Base-by-base conservation (phyloP, 2,113 vertebrate species). In the Prietella phreatophila region DNA sequence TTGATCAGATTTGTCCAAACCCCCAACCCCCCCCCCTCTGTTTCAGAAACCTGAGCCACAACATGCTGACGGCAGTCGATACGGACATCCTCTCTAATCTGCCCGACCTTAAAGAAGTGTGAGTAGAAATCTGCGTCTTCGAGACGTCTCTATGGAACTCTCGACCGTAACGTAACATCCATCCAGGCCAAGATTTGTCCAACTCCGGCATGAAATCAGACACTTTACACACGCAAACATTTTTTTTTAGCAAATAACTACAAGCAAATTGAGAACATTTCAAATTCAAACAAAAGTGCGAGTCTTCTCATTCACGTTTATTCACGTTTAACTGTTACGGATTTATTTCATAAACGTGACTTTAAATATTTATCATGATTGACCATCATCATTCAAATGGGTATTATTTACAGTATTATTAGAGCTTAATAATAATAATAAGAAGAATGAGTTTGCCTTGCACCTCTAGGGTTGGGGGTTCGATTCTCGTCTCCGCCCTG, bases 11-110 rank as follows among this genome's bases (percentile, higher is more conserved):
- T 87, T 61, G 9, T 17, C 56, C 39, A 42, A 42, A 4, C 39
- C 39, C 39, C 4, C 2, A 42, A 4, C 42, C 42, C 42, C 42
- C 42, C 42, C 42, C 42, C 90, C 63, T 67, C 79, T 92, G 92
- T 93, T 93, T 91, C 95, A 99, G 98, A 96, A 98, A 98, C 93
- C 96, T 99, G 91, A 97, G 97, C 94, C 94, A 96, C 95, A 99
- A 98, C 94, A 97, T 96, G 92, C 93, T 99, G 95, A 93, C 94
- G 0, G 93, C 95, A 94, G 95, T 99, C 90, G 94, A 95, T 92
- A 91, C 92, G 79, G 95, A 97, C 92, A 95, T 91, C 90, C 97
- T 99, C 91, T 93, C 94, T 89, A 94, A 93, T 91, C 96, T 99
- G 89, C 93, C 83, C 3, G 95, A 97, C 93, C 95, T 99, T 82